Evolutionary conservation across 2,888 invertebrate genomes (phyloP).

Genomic region (Brachypalpus laphriformis): DNA sequence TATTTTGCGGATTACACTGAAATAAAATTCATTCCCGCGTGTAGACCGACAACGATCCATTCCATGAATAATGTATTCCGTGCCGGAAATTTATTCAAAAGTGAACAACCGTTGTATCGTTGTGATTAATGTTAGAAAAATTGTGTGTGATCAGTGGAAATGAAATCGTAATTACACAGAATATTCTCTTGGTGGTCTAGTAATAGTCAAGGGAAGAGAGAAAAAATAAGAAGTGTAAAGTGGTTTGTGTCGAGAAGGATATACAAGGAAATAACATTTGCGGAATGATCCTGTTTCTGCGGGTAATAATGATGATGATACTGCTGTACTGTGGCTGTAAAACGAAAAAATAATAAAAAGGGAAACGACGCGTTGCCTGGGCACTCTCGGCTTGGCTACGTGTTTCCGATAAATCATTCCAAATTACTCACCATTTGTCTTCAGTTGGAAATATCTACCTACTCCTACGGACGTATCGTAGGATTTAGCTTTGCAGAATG

Average conservation of each 20-base stretch:
- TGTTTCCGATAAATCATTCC: constrained; percentile 61
- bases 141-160: constrained; percentile 50
- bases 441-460: constrained; percentile 27
- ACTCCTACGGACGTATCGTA: not conserved
- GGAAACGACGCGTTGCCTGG: not conserved
- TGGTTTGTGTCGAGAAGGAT: constrained; percentile 5
- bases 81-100: constrained; percentile 55
- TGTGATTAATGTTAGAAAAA: constrained; percentile 52
- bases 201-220: not conserved
- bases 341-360: constrained; percentile 5
- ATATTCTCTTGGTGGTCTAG: not conserved
- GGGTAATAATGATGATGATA: constrained; percentile 32
- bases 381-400: constrained; percentile 49
- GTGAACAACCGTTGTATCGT: constrained; percentile 49
- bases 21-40: constrained; percentile 54
- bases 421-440: constrained; percentile 72
- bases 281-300: constrained; percentile 41
- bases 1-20: constrained; percentile 45
- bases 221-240: constrained; percentile 11
- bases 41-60: constrained; percentile 26
- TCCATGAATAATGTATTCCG: constrained; percentile 62
- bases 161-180: constrained; percentile 58
- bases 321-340: constrained; percentile 35
- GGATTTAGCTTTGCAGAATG: constrained; percentile 18
- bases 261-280: constrained; percentile 19